These are phyloP conservation scores for Drosophila algonquin DNA, from an alignment of 2,888 invertebrate species.

Conservation along the genomic window DNA sequence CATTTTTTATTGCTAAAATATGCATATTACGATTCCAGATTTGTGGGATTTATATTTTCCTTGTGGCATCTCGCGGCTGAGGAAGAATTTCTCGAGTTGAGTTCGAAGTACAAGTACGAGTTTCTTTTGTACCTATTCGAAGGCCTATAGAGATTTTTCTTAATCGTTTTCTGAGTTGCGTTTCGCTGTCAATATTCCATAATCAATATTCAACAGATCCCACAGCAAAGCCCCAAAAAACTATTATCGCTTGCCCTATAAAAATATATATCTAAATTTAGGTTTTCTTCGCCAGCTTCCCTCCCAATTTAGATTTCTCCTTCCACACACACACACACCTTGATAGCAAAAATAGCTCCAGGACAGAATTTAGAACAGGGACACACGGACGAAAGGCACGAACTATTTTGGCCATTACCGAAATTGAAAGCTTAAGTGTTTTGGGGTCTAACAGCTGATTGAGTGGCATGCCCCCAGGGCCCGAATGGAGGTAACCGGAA, in stretches of 20 bases:
- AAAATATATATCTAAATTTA: not conserved
- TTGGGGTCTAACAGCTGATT: conserved; percentile 47
- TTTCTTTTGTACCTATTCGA: conserved; percentile 49
- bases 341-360: not conserved
- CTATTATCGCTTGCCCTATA: not conserved
- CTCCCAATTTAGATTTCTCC: not conserved
- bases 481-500: conserved; percentile 40
- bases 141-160: conserved; percentile 30
- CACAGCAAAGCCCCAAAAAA: not conserved
- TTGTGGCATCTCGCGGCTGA: conserved; percentile 22
- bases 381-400: not conserved
- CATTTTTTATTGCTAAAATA: conserved; percentile 61
- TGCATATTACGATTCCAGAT: conserved; percentile 56
- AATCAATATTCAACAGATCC: not conserved
- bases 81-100: not conserved
- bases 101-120: conserved; percentile 24
- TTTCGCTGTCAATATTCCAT: no score
- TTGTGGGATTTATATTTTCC: conserved; percentile 41
- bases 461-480: conserved; percentile 37
- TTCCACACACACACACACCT: conserved; percentile 3
- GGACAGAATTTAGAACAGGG: not conserved
- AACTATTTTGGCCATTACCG: conserved; percentile 32
- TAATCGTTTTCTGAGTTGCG: conserved; percentile 41
- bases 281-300: not conserved
- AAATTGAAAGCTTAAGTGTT: conserved; percentile 32